Conservation (phyloP, 2,113 vertebrate genomes). For the Mesoclemmys tuberculata region DNA sequence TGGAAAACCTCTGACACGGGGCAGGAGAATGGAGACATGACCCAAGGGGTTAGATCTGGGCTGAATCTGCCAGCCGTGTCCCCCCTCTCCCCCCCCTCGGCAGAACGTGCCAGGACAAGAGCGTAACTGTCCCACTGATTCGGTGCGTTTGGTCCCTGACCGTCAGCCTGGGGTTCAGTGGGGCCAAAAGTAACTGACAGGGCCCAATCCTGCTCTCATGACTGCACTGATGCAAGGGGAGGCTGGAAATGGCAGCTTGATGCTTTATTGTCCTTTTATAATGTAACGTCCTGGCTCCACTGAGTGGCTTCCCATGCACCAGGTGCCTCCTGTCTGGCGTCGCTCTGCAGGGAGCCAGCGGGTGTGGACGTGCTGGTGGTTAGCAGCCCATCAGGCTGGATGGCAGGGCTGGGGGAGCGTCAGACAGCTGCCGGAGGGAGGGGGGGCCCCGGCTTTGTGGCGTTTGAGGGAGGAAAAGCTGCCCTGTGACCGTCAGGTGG, state of each 20-base stretch:
- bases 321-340: rapidly evolving
- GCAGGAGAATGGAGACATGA: not conserved
- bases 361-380: rapidly evolving
- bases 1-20: not conserved
- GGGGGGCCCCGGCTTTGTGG: no score
- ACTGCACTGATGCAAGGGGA: not conserved
- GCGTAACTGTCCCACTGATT: not conserved
- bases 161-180: rapidly evolving
- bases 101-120: not conserved
- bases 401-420: not conserved
- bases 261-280: not conserved
- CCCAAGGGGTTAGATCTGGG: not conserved
- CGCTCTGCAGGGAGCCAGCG: not conserved
- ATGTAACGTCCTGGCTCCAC: not conserved
- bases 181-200: not conserved
- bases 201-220: not conserved
- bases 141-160: rapidly evolving
- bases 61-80: rapidly evolving
- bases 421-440: not conserved
- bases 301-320: no score
- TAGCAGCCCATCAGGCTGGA: not conserved
- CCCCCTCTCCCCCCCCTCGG: no score
- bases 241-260: no score
- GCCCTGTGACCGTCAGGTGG: no score
- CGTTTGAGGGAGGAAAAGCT: not conserved